Base-by-base conservation (phyloP, 2,113 vertebrate genomes). In the Mastomys coucha region DNA sequence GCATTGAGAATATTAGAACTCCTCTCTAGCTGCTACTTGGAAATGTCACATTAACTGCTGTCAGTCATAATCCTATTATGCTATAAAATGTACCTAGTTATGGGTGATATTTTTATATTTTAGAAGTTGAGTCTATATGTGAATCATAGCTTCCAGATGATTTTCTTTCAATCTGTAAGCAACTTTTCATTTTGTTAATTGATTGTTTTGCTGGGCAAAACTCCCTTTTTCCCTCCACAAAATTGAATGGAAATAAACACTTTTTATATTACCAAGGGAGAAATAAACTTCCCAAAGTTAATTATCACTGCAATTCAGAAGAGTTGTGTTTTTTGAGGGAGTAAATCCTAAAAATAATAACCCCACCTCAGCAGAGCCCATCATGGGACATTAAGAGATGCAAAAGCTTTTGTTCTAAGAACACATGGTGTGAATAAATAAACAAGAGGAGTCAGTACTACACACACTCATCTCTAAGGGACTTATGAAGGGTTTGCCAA, bases 391-490 rank as follows among this genome's bases (percentile, higher is more conserved):
- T 94, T 80, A 93, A 89, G 49, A 95, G 92, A 70, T 96, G 60
- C 85, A 95, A 90, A 89, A 58, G 85, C 45, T 94, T 97, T 97
- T 95, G 67, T 97, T 95, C 56, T 97, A 96, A 95, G 90, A 95
- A 96, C 96, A 97, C 88, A 90, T 93, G 96, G 53, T 97, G 60
- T 93, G 80, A 95, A 92, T 96, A 96, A 89, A 93, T 93, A 96
- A 97, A 96, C 69, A 97, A 97, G 33, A 96, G 93, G 92, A 39
- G 56, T 86, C 28, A 94, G 53, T 56, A 81, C 92, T 92, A 58
- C 60, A 96, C 67, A 96, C 73, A 85, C 58, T 82, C 89, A 80
- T 93, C 92, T 90, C 96, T 85, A 56, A 78, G 90, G 60, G 92
- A 86, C 26, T 75, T 81, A 31, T 14, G 70, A 67, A 93, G 24